Evolutionary conservation across 1,140 invertebrate species (phyloP), one percentile per base, ranked within the genome.

Genomic region (Prorops nasuta): DNA sequence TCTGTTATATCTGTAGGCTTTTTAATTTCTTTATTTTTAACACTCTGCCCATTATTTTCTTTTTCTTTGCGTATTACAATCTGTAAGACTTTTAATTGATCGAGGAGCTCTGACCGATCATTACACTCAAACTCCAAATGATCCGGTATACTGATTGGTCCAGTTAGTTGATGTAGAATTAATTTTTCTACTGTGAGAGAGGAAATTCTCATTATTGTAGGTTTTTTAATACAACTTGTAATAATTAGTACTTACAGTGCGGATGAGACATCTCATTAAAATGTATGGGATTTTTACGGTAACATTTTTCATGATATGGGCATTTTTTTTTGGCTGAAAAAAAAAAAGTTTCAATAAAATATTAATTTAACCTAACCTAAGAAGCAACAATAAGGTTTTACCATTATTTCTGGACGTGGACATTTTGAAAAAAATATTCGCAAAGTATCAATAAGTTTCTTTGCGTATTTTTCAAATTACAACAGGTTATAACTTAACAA

Each of bases 231-330:
- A 51, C 20, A 39, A 38, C 10, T 28, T 28, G 24, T 28, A 28
- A 28, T 28, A 28, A n/a, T n/a, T n/a, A 6, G 35, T 49, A 70
- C 67, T 78, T 80, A 90, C 88, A 81, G 64, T 90, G 86, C 4
- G 84, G 82, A 81, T 94, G 92, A 40, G 80, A 81, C 74, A 84
- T 92, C 68, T 93, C 85, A 36, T 79, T 79, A 42, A 93, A 87
- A 76, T 95, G 91, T 56, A 86, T 82, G 4, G 88, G 86, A 81
- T 92, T 94, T 58, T 85, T 82, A 53, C 91, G 78, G 60, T 91
- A 94, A 64, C 91, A 95, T 44, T 58, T 63, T 45, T 73, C 68
- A 51, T 65, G 65, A 18, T 57, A 73, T 10, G 71, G 69, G 43
- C 71, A 74, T 9, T 35, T 7, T 12, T 63, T 58, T 4, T 61